Evolutionary conservation across 1,140 invertebrate genomes (phyloP), one percentile per base, ranked within the genome.

Genomic region (Zaprionus inermis): DNA sequence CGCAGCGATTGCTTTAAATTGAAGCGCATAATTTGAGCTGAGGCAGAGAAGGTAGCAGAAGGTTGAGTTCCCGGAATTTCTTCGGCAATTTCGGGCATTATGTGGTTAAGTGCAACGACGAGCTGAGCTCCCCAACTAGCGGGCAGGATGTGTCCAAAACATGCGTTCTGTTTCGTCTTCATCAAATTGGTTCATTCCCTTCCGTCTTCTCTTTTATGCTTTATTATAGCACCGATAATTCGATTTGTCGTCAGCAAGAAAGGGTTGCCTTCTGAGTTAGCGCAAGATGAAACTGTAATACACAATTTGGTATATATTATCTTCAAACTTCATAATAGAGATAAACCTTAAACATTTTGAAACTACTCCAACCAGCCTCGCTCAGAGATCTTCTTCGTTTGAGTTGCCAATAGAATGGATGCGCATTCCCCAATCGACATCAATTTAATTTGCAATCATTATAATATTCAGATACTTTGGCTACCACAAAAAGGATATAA

Each of bases 361-460:
- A 61, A 63, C 52, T 70, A 7, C 12, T n/a, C 4, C 5, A 68
- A 0, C 58, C 2, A 0, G 38, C 68, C 44, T 52, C 68, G 64
- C n/a, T 20, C 28, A 58, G 30, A 22, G 20, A 65, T 41, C 51
- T 59, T 49, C 68, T 69, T 66, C 46, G 63, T 72, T 63, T 65
- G 54, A 41, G 36, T 66, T 24, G 60, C 49, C 44, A 44, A 56
- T 46, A 56, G 55, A 52, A 44, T 56, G 46, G 46, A 54, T 56
- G 38, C 61, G 28, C 60, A 72, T 60, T 59, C 38, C 59, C 66
- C 63, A 38, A 66, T 67, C 66, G 67, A 54, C 66, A 49, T 71
- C 66, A 78, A 82, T 85, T 81, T 86, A 79, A 76, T 82, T 86
- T 79, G 77, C 76, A 79, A 78, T 79, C 77, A 86, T 86, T 86